A percentile compares a stretch with the other conserved stretches of the same genome.
These are phyloP conservation scores for Sminthurinus aureus DNA, from an alignment of 2,888 invertebrate genomes.

Conservation along the genomic window DNA sequence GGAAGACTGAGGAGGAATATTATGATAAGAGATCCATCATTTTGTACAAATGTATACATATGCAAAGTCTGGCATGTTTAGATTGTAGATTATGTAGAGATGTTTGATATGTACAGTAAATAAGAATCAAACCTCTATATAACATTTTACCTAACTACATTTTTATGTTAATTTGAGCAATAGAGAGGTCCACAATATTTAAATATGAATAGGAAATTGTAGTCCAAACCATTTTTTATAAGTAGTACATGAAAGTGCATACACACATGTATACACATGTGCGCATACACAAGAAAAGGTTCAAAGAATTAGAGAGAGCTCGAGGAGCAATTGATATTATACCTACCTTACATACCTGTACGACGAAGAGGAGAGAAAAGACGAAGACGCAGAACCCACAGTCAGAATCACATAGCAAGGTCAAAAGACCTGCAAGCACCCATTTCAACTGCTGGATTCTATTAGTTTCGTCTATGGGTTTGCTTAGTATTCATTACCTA, in stretches of 20 bases:
- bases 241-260: neutral
- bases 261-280: neutral
- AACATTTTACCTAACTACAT: conserved; percentile 4
- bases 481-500: conserved; percentile 22
- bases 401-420: conserved; percentile 49
- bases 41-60: too few species aligned
- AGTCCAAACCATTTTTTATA: neutral
- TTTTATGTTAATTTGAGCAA: conserved; percentile 18
- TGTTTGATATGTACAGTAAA: neutral
- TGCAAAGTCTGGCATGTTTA: too few species aligned
- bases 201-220: conserved; percentile 17
- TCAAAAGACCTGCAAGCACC: conserved; percentile 46
- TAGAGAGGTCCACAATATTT: neutral
- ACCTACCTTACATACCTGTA: neutral
- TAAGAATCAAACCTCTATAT: neutral
- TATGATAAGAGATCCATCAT: too few species aligned
- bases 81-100: neutral
- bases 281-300: neutral
- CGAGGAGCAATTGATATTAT: neutral
- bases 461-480: neutral
- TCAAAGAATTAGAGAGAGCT: neutral
- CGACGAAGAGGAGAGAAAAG: neutral
- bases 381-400: neutral
- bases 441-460: conserved; percentile 17
- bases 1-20: too few species aligned